Percentiles rank a stretch among this genome's conserved stretches.
Conservation (phyloP, 2,113 vertebrate genomes). For the Scolopax mira region DNA sequence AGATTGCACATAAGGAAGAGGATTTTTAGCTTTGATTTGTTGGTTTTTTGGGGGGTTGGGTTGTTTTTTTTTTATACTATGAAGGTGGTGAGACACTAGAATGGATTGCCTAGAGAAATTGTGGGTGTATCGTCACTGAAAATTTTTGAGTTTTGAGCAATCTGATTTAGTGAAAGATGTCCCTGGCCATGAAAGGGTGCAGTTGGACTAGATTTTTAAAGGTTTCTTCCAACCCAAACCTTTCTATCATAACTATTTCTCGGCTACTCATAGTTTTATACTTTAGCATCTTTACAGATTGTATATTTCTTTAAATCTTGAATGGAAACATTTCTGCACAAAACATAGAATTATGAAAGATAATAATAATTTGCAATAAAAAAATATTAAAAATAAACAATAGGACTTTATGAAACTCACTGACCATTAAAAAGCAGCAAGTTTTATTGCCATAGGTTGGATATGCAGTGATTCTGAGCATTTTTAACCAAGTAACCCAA, state of each 20-base stretch:
- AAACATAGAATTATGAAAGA: not conserved
- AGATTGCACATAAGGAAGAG: no score
- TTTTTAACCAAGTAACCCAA: not conserved
- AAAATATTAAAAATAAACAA: not conserved
- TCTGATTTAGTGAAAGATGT: not conserved
- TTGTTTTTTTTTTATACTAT: not conserved
- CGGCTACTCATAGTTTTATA: not conserved
- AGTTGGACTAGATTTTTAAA: not conserved
- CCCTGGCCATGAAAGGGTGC: not conserved
- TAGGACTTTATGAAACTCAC: not conserved
- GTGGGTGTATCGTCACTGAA: rapidly evolving
- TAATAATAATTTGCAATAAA: not conserved
- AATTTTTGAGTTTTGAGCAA: not conserved
- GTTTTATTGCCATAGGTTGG: not conserved
- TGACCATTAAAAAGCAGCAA: not conserved
- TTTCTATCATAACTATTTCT: not conserved
- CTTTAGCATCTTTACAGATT: rapidly evolving
- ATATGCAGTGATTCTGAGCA: not conserved
- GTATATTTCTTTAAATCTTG: not conserved
- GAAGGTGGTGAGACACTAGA: not conserved
- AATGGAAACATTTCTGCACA: not conserved
- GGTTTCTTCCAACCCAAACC: not conserved
- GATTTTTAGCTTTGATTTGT: not conserved
- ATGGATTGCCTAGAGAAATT: not conserved
- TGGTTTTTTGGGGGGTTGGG: not conserved